phyloP scores from a whole-genome alignment of 2,113 vertebrate species.

The Desmodus rotundus region DNA sequence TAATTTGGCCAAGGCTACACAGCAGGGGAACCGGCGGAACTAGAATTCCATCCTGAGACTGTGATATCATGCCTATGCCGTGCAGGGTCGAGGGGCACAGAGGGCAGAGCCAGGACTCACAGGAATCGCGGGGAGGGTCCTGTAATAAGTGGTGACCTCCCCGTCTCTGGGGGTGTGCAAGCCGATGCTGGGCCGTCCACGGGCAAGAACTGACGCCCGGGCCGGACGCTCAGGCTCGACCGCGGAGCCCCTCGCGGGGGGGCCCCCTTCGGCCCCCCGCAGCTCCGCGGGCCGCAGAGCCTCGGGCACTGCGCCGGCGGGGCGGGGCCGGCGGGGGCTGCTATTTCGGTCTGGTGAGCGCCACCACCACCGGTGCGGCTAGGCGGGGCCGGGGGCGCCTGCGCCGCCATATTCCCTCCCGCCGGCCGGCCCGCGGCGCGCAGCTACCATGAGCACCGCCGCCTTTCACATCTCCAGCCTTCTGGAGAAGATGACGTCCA shows the following conservation, averaged over 20 bases:
- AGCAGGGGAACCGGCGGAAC: neutral
- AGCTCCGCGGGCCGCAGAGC: neutral
- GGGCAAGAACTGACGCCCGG: neutral
- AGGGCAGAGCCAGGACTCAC: neutral
- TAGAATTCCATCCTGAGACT: neutral
- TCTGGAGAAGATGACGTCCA: slow-evolving; percentile 94
- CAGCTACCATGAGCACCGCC: slow-evolving; percentile 84
- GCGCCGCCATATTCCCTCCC: slow-evolving; percentile 57
- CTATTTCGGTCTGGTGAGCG: slow-evolving; percentile 67
- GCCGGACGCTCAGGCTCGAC: neutral
- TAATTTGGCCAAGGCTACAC: neutral
- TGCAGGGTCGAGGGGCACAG: neutral
- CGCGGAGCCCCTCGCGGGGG: neutral
- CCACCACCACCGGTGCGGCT: neutral
- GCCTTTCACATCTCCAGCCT: slow-evolving; percentile 91
- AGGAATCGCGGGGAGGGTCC: accelerated
- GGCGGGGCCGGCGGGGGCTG: slow-evolving; percentile 2
- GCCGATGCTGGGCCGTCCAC: accelerated
- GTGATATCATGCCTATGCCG: too few species aligned
- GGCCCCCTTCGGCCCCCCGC: neutral
- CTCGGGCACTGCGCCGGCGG: neutral
- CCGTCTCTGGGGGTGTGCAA: neutral
- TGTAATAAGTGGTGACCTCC: neutral
- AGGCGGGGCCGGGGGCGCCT: neutral
- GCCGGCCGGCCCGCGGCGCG: neutral